phyloP scores from a whole-genome alignment of 2,888 invertebrate species.

The Scaptomyza tumidula region DNA sequence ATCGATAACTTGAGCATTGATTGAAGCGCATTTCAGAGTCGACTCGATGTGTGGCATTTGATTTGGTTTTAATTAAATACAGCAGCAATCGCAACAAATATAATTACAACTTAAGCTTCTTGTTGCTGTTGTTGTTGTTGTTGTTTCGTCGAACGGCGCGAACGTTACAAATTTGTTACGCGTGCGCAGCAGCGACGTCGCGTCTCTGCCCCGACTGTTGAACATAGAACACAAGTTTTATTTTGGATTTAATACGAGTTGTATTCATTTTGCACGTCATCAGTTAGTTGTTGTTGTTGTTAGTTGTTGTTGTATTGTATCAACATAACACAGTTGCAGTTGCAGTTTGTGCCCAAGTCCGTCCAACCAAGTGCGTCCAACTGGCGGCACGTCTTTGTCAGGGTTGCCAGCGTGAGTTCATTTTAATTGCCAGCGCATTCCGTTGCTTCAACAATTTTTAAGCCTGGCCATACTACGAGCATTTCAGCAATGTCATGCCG shows the following conservation, averaged over 20 bases:
- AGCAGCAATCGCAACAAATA: slow-evolving; percentile 5
- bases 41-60: slow-evolving; percentile 9
- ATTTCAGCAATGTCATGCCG: slow-evolving; percentile 33
- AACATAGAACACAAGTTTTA: slow-evolving; percentile 4
- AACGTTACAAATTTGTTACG: slow-evolving; percentile 69
- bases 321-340: slow-evolving; percentile 46
- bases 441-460: slow-evolving; percentile 23
- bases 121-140: background rate
- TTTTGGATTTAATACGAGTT: slow-evolving; percentile 44
- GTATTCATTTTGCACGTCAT: slow-evolving; percentile 44
- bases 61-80: slow-evolving; percentile 3
- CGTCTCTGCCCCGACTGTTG: slow-evolving; percentile 13
- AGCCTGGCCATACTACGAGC: slow-evolving; percentile 43
- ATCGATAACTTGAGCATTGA: slow-evolving; percentile 5
- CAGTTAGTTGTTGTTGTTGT: no score
- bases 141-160: slow-evolving; percentile 50
- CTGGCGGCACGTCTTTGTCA: slow-evolving; percentile 67
- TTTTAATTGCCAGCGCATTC: slow-evolving; percentile 75
- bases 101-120: slow-evolving; percentile 10
- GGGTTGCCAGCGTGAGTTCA: slow-evolving; percentile 78
- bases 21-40: slow-evolving; percentile 35
- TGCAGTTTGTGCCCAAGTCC: slow-evolving; percentile 35
- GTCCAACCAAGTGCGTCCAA: slow-evolving; percentile 38
- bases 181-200: slow-evolving; percentile 50
- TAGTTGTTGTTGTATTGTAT: background rate